Evolutionary conservation across 2,113 vertebrate species (phyloP), one percentile per base, ranked within the genome.

Genomic region (Catharus bicknelli): DNA sequence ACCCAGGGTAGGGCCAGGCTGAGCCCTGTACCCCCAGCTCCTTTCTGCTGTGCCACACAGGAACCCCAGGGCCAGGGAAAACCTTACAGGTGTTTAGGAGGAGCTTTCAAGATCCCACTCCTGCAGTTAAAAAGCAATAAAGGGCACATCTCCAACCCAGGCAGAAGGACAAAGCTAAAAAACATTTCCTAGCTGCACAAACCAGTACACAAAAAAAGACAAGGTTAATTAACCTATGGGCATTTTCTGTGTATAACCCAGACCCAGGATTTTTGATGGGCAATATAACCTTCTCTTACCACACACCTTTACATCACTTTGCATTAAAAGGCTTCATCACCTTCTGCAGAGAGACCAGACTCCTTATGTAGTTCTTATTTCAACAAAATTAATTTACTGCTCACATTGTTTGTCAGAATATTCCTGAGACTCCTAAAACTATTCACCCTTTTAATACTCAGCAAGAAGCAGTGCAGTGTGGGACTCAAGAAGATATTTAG

Each of bases 11-110:
- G 4, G 0, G 5, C 54, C 15, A 4, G 2, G 15, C 43, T 4
- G 5, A 79, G 42, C 30, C 43, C 55, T 1, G 0, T 0, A 10
- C 7, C 5, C 48, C 7, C 1, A 0, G 4, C 4, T 32, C 29
- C 16, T 17, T 53, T 30, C 45, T 30, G 6, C 42, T 58, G 32
- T 29, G 36, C 54, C 4, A 16, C 4, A 16, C 9, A 16, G 21
- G 42, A 78, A 0, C 22, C 5, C 16, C 47, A 43, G 6, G 8
- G 9, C 13, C 13, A 1, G 1, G 1, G 7, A 67, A 72, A 67
- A 21, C 5, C 51, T 53, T 26, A 23, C 36, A 30, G 15, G 11
- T 18, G 5, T 26, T 45, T 7, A 5, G 22, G 22, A 3, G 8
- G 8, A 27, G 7, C 47, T 70, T 30, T 8, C 19, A 21, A 59